phyloP scores from a whole-genome alignment of 2,797 vertebrate species.

The Microhierax caerulescens region DNA sequence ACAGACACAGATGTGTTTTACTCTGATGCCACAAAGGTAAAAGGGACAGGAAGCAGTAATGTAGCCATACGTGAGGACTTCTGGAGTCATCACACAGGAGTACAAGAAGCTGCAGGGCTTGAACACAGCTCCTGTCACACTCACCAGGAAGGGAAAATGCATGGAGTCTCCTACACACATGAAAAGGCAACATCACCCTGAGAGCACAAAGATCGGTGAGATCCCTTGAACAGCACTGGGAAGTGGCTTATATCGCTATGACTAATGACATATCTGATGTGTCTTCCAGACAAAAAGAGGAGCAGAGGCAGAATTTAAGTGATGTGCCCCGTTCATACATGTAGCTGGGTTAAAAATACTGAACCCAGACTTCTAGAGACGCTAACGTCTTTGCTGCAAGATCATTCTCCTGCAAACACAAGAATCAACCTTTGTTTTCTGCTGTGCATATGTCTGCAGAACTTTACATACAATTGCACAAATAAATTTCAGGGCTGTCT shows the following conservation, averaged over 20 bases:
- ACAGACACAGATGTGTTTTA: neutral
- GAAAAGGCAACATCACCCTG: neutral
- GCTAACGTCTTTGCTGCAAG: neutral
- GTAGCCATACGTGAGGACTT: neutral
- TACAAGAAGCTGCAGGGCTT: neutral
- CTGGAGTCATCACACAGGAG: neutral
- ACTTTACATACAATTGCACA: neutral
- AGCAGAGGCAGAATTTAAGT: neutral
- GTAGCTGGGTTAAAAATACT: neutral
- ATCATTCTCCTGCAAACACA: too few relatives aligned
- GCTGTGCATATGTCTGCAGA: neutral
- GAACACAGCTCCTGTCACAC: neutral
- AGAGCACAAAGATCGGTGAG: neutral
- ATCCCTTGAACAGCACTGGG: neutral
- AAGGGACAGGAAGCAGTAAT: neutral
- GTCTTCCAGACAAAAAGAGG: neutral
- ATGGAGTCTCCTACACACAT: neutral
- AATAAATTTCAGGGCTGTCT: neutral
- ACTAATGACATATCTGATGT: neutral
- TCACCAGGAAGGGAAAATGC: neutral
- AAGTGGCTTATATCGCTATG: too few relatives aligned
- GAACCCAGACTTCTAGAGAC: neutral
- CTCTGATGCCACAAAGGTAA: neutral
- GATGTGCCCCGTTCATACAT: neutral
- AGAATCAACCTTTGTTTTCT: fast-evolving